Conservation (phyloP, 2,888 invertebrate genomes). For the Bembecia ichneumoniformis region DNA sequence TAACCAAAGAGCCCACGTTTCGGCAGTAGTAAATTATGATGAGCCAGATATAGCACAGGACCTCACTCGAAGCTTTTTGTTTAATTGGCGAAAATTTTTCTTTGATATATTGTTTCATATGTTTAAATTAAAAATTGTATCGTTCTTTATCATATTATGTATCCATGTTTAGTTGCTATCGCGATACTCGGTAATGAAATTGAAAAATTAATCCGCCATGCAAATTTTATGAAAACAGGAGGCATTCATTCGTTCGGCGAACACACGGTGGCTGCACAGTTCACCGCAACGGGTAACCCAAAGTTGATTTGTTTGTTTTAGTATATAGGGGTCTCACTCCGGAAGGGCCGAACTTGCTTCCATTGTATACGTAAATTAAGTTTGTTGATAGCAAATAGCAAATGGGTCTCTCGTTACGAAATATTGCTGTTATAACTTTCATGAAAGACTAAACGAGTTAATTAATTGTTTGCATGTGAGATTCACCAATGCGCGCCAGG, state of each 20-base stretch:
- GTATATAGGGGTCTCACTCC: constrained; percentile 24
- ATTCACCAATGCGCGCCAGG: neutral
- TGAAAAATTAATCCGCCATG: constrained; percentile 24
- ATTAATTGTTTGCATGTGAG: neutral
- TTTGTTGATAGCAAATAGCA: constrained; percentile 39
- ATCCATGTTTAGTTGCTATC: no score
- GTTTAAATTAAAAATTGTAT: no score
- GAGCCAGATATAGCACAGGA: no score
- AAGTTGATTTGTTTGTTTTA: constrained; percentile 52
- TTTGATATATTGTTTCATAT: no score
- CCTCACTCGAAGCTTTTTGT: no score
- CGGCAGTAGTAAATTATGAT: no score
- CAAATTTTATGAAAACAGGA: constrained; percentile 32
- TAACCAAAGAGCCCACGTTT: neutral
- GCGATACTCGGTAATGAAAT: neutral
- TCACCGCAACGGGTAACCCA: constrained; percentile 4
- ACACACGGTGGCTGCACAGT: constrained; percentile 18
- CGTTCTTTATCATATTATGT: no score
- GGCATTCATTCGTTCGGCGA: constrained; percentile 18
- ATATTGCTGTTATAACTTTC: constrained; percentile 12
- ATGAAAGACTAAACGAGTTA: neutral
- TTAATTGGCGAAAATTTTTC: no score
- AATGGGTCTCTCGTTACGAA: constrained; percentile 17
- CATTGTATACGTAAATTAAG: constrained; percentile 50
- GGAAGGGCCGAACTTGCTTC: constrained; percentile 25